Base-by-base conservation (phyloP, 2,888 invertebrate species). In the Acholoe squamosa region DNA sequence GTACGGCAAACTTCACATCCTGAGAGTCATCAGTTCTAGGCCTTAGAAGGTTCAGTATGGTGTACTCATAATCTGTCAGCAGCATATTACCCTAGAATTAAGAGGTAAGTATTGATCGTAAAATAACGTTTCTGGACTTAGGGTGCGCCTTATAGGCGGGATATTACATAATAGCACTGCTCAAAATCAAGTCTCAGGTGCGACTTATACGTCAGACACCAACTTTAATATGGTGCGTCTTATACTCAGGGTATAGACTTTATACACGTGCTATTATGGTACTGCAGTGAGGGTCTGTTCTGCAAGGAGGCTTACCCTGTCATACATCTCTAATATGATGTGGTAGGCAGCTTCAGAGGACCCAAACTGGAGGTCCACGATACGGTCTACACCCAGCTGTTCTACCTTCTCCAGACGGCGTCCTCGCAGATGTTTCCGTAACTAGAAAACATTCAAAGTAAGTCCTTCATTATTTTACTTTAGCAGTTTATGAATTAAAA, bases 401-500 rank as follows among this genome's bases (percentile, higher is more conserved):
- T 96, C 96, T 0, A 99, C 96, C 86, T 96, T 97, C 96, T 99
- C 99, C 0, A 99, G 96, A 3, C 99, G 97, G 95, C 99, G 98
- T 96, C 99, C 99, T 95, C 98, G 98, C 76, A 99, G 96, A 96
- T 99, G 99, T 96, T 99, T 99, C 89, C 99, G 97, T 95, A 99
- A 96, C 98, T 98, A 95, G 28, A 61, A 12, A 61, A n/a, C 5
- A 61, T 61, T 61, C 19, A 7, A 19, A 43, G 43, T 43, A 43
- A 43, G 43, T 43, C 43, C 3, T 10, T 43, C 10, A 43, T 10
- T 43, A 43, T 43, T 43, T 43, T 7, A 43, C 43, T 43, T 43
- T 10, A 43, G 10, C 43, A 43, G n/a, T n/a, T n/a, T n/a, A n/a
- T n/a, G n/a, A n/a, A n/a, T n/a, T n/a, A n/a, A n/a, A n/a, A n/a